These are phyloP conservation scores for Ptychobarbus kaznakovi DNA, from an alignment of 2,797 vertebrate species.

Conservation along the genomic window DNA sequence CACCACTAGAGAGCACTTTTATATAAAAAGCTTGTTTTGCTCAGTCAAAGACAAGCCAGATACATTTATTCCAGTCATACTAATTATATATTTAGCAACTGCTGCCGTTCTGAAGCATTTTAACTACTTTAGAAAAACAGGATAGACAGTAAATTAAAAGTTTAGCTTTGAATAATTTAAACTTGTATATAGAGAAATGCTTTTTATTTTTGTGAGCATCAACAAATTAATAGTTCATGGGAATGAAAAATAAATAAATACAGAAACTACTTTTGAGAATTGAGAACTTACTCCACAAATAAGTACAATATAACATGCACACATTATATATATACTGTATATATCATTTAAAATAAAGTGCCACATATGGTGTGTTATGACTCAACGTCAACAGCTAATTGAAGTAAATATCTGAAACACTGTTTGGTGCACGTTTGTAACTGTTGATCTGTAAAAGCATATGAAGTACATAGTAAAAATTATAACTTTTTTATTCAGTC, in stretches of 20 bases:
- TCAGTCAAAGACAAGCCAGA: background rate
- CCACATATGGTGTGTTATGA: background rate
- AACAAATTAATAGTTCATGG: background rate
- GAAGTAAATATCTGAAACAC: background rate
- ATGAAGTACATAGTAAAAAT: background rate
- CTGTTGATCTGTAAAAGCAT: background rate
- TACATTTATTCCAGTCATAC: background rate
- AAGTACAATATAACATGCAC: background rate
- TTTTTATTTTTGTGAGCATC: background rate
- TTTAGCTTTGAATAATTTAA: background rate
- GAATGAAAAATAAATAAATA: background rate
- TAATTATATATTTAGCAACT: background rate
- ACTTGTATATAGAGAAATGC: background rate
- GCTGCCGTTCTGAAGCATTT: background rate
- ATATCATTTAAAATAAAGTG: no score
- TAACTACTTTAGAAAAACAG: background rate
- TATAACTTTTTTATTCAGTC: background rate
- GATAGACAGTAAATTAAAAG: background rate
- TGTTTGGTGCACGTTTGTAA: background rate
- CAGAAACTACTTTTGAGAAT: background rate
- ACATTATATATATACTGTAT: background rate
- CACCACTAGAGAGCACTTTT: slow-evolving; percentile 24
- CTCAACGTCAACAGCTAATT: background rate
- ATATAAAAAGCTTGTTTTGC: background rate
- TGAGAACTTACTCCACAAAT: background rate